Base-by-base conservation (phyloP, 2,113 vertebrate species). In the Chaenogobius annularis region DNA sequence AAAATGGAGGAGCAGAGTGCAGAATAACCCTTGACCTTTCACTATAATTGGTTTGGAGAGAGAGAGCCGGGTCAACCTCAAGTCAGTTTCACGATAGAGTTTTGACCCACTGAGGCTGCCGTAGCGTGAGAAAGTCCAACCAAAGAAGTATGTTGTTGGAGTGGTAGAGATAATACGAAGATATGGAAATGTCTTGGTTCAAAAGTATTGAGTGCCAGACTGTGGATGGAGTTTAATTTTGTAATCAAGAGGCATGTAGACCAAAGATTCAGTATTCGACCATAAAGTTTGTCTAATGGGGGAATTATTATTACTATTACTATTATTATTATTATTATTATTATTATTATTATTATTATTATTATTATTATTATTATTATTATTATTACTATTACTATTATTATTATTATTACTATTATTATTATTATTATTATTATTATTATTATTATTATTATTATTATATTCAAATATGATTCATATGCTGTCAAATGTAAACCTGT, bases 71-170 rank as follows among this genome's bases (percentile, higher is more conserved):
- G 54, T 22, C 54, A 55, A 11, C 23, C 56, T 31, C 22, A 23
- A 59, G 14, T 20, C 35, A n/a, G 10, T 43, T 63, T 37, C 15
- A 63, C 20, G 10, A 43, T 40, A 43, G 61, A 43, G 19, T 40
- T 63, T 63, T 63, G 61, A 63, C 61, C 61, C 35, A 43, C 35
- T 43, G 61, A 63, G 61, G 35, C 37, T 40, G 35, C 31, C 3
- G 59, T 20, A 43, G 35, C n/a, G 17, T 63, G 35, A 40, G 35
- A 15, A 43, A 40, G 17, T 63, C 43, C 31, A 63, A 12, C 61
- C 61, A 5, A 40, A 40, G 15, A 35, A 63, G 15, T 10, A 10
- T 1, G 56, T 10, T 1, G 56, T 10, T 7, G 6, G 20, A 55
- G 12, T 1, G n/a, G 54, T 11, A 20, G 54, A 17, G 1, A 22